phyloP scores from a whole-genome alignment of 2,797 vertebrate genomes.

The Otus scops region DNA sequence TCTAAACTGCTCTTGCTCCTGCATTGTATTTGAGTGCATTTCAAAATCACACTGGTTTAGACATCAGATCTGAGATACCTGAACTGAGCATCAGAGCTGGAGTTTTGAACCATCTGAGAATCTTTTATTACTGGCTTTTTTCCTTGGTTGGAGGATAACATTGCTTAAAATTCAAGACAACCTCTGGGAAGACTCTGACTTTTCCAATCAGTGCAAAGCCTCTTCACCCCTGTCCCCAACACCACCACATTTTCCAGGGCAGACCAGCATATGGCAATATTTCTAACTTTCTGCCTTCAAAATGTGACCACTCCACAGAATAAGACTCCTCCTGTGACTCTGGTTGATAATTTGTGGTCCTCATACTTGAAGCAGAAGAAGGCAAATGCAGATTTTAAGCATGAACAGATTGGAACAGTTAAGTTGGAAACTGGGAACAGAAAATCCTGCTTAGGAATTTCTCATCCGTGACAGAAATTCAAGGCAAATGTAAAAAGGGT shows the following conservation, averaged over 20 bases:
- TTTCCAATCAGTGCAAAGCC: neutral
- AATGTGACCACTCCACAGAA: neutral
- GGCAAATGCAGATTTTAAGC: neutral
- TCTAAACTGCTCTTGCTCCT: neutral
- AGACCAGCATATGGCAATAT: neutral
- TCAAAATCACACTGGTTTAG: neutral
- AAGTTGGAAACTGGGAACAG: neutral
- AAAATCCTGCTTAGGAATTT: neutral
- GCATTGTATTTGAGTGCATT: neutral
- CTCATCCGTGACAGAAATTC: neutral
- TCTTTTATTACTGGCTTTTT: neutral
- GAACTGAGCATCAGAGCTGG: neutral
- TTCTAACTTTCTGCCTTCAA: neutral
- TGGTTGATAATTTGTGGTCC: neutral
- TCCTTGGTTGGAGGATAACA: neutral
- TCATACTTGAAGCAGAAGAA: neutral
- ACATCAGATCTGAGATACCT: neutral
- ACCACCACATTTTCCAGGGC: neutral
- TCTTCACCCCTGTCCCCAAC: neutral
- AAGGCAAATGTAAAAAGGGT: neutral
- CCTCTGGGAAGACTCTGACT: neutral
- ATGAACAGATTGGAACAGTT: neutral
- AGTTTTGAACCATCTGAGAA: neutral
- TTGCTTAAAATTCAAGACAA: neutral
- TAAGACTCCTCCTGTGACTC: neutral